Percentiles rank a stretch among this genome's conserved stretches.
Conservation (phyloP, 2,113 vertebrate genomes). For the Melospiza georgiana region DNA sequence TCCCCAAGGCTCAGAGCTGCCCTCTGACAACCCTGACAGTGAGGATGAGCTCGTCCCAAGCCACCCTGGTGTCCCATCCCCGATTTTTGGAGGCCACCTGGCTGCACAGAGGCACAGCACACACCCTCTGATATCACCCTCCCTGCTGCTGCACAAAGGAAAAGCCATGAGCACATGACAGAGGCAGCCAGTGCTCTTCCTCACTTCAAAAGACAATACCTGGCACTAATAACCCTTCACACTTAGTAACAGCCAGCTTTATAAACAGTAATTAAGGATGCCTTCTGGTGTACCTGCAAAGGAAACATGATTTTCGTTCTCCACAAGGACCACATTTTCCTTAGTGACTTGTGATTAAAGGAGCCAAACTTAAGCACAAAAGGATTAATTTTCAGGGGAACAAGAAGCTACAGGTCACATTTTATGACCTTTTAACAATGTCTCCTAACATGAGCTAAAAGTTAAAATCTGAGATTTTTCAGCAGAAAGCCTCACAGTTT, state of each 20-base stretch:
- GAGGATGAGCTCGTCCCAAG: neutral
- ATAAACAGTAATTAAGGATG: conserved; percentile 41
- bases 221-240: neutral
- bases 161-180: neutral
- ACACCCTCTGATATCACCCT: neutral
- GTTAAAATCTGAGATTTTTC: neutral
- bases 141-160: too few species aligned
- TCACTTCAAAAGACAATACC: conserved; percentile 15
- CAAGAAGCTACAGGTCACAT: conserved; percentile 4
- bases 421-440: neutral
- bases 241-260: neutral
- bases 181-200: neutral
- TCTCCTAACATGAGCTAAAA: neutral
- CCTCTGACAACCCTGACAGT: neutral
- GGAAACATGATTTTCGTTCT: neutral
- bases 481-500: neutral
- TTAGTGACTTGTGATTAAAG: conserved; percentile 24
- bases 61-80: neutral
- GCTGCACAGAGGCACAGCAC: neutral
- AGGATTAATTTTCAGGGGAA: neutral
- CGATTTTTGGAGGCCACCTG: neutral
- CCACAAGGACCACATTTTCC: conserved; percentile 6
- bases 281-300: conserved; percentile 26
- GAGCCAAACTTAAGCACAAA: neutral
- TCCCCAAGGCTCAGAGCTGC: neutral